Base-by-base conservation (phyloP, 2,888 invertebrate genomes). In the Melinaea marsaeus region DNA sequence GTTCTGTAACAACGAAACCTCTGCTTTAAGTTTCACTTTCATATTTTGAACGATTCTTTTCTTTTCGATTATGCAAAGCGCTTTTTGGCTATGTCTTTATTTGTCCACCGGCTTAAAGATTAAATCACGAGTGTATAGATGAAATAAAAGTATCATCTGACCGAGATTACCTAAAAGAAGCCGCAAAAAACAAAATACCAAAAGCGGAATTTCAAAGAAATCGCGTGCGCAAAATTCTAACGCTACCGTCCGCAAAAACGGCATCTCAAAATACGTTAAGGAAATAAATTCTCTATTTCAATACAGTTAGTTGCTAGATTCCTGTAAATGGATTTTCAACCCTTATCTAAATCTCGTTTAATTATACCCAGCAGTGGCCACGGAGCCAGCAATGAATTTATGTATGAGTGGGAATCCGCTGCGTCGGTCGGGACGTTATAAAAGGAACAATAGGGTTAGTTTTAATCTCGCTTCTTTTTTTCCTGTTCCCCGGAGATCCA, bases 361-460 rank as follows among this genome's bases (percentile, higher is more conserved):
- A 88, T 89, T 88, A 88, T 87, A 83, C 84, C 73, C 66, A 68
- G 66, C 73, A 76, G 79, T 78, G 77, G 79, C 77, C 72, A 84
- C 80, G 83, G 83, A 85, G 83, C 82, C 80, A 75, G 81, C 81
- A 85, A 88, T 89, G 88, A 88, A 90, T 90, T 86, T 84, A 90
- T 89, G 88, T 88, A 90, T 90, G 89, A 88, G 79, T 79, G 71
- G 84, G 85, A 87, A 80, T 85, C 86, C 85, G 67, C 66, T 72
- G 70, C 74, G 82, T 74, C 80, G 76, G 79, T 79, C 78, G 65
- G 74, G 74, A 68, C 69, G 72, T 76, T 74, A 74, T 81, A 81
- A 86, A 84, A 86, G 82, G 88, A 87, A 90, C 90, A 90, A 90
- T 89, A 86, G 89, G 85, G 80, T 87, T 84, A 85, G 85, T 83